Conservation (phyloP, 1,140 invertebrate genomes). For the Drosophila ercepeae region DNA sequence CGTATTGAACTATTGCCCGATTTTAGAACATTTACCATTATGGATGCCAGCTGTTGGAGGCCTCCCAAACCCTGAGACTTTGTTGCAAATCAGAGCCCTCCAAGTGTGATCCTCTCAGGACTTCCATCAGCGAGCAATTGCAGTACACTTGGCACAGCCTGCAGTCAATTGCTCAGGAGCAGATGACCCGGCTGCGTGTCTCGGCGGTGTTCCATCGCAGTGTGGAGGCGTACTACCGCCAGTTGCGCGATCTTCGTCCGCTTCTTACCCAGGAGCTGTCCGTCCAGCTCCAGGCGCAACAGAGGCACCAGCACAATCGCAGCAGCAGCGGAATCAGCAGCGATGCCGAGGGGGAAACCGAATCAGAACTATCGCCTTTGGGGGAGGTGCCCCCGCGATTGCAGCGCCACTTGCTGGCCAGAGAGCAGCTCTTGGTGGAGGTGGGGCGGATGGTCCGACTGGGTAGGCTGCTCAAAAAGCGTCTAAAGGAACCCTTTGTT, state of each 20-base stretch:
- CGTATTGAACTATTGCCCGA: background rate
- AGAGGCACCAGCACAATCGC: slow-evolving; percentile 65
- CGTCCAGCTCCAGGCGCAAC: slow-evolving; percentile 55
- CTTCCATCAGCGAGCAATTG: slow-evolving; percentile 83
- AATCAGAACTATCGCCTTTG: slow-evolving; percentile 48
- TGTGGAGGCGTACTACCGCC: slow-evolving; percentile 88
- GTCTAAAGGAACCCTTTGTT: slow-evolving; percentile 87
- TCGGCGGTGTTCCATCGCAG: slow-evolving; percentile 91
- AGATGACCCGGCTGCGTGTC: slow-evolving; percentile 90
- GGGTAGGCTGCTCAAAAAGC: slow-evolving; percentile 88
- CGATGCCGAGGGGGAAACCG: slow-evolving; percentile 61
- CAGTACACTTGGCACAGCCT: slow-evolving; percentile 89
- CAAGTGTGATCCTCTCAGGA: slow-evolving; percentile 84
- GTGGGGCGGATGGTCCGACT: slow-evolving; percentile 90
- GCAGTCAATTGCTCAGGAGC: slow-evolving; percentile 89
- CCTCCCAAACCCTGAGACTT: slow-evolving; percentile 89
- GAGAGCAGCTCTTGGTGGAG: slow-evolving; percentile 89
- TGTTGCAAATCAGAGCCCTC: slow-evolving; percentile 87
- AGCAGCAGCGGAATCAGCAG: slow-evolving; percentile 80
- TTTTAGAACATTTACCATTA: slow-evolving; percentile 91
- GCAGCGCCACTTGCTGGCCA: slow-evolving; percentile 85
- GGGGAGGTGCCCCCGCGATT: slow-evolving; percentile 60
- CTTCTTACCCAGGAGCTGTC: slow-evolving; percentile 84
- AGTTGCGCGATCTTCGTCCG: slow-evolving; percentile 85
- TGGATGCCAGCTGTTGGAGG: slow-evolving; percentile 90